Base-by-base conservation (phyloP, 2,888 invertebrate species). In the Sylvicola fuscatus region DNA sequence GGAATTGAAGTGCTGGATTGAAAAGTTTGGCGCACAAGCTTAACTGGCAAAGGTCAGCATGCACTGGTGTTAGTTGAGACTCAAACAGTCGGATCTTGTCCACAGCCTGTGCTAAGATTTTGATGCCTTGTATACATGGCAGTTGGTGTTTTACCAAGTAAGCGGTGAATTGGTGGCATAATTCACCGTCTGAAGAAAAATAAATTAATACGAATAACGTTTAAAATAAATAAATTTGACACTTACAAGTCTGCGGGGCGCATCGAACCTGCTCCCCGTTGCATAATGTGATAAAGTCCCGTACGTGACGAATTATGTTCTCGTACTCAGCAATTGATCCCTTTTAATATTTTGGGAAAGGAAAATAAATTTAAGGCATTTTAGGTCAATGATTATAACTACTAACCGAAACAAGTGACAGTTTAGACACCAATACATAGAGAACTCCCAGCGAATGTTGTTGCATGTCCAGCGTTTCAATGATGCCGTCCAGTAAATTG, bases 41-140 rank as follows among this genome's bases (percentile, higher is more conserved):
- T 13, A 95, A 64, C 57, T 89, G 87, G 53, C 89, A 90, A 36
- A 95, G 65, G 60, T 90, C 89, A 12, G 89, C 82, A 61, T 97
- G 95, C 44, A 95, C 77, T 3, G 92, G 83, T 21, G 93, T 95
- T 41, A 95, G 62, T 56, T 93, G 92, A 11, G 84, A 78, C 47
- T 86, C 82, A 58, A 74, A 76, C 14, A 83, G 59, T 52, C 87
- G 83, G 45, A 92, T 76, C 58, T 90, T 90, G 44, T 76, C 70
- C 43, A 93, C 86, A 12, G 90, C 90, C 51, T 73, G 75, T 42
- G 71, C 70, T 36, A 95, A 54, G 36, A 89, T 64, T 50, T 72
- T 71, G 39, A 95, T 86, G 13, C 92, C 93, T 50, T 77, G 67
- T 44, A 86, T 69, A 43, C 54, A 52, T 14, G 86, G 73, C 54